A percentile compares a stretch with the other conserved stretches of the same genome.
Evolutionary conservation across 2,113 vertebrate genomes (phyloP).

Genomic region (Acrocephalus kingi): DNA sequence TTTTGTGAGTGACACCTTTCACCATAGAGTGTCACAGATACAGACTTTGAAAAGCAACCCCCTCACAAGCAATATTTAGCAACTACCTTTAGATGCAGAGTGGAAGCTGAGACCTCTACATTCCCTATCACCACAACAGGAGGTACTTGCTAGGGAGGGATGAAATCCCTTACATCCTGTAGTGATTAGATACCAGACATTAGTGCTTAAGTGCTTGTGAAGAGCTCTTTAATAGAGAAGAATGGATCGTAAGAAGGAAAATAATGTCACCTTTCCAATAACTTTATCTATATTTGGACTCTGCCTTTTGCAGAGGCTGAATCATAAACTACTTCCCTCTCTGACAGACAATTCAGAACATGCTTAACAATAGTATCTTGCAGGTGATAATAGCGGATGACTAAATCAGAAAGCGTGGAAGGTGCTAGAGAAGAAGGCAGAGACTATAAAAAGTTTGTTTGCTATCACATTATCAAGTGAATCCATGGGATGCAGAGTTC

Average conservation of each 20-base stretch:
- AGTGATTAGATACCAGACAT: background rate
- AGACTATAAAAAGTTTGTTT: background rate
- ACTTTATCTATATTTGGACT: constrained; percentile 25
- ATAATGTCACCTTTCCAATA: background rate
- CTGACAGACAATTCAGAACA: background rate
- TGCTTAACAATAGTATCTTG: background rate
- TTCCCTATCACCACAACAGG: background rate
- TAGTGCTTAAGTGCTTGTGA: background rate
- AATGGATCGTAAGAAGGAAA: background rate
- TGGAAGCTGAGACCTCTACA: background rate
- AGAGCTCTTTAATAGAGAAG: background rate
- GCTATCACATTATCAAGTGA: background rate
- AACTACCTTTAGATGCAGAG: background rate
- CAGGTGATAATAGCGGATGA: background rate
- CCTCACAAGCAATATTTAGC: background rate
- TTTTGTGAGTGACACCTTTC: background rate
- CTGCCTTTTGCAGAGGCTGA: background rate
- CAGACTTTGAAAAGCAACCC: background rate
- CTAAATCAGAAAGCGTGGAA: background rate
- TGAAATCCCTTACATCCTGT: background rate
- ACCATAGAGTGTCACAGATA: background rate
- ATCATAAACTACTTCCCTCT: background rate
- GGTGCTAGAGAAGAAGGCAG: background rate
- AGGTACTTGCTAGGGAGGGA: background rate
- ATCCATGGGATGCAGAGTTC: background rate